Percentiles rank a stretch among this genome's conserved stretches.
Conservation (phyloP, 92 coral and sea anemone species). For the Epizoanthus fatuus region DNA sequence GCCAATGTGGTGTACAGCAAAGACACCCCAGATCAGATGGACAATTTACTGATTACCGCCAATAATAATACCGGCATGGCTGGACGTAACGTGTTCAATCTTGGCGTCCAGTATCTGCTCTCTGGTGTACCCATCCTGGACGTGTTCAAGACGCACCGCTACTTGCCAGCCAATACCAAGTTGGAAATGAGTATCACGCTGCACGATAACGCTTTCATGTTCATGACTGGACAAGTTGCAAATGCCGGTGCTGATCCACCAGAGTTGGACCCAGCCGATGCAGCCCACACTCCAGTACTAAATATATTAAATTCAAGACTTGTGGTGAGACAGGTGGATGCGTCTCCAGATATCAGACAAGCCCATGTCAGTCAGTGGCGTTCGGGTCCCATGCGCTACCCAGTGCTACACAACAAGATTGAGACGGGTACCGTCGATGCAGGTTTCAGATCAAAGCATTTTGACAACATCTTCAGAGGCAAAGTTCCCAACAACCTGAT, state of each 20-base stretch:
- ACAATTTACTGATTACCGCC: background rate
- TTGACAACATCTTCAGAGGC: conserved; percentile 33
- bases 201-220: conserved; percentile 21
- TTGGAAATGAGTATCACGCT: conserved; percentile 33
- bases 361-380: background rate
- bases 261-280: too few species aligned
- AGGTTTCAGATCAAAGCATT: background rate
- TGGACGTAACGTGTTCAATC: background rate
- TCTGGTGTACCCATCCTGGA: conserved; percentile 52
- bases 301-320: background rate
- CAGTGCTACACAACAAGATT: background rate
- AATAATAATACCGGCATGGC: conserved; percentile 6
- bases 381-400: background rate
- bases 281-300: background rate
- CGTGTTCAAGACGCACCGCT: conserved; percentile 21
- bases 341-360: background rate
- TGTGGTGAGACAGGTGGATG: background rate
- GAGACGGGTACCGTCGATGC: background rate
- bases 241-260: too few species aligned
- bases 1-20: conserved; percentile 41
- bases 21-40: conserved; percentile 40
- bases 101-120: background rate
- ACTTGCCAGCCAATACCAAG: conserved; percentile 12
- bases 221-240: background rate
- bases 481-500: conserved; percentile 47